Evolutionary conservation across 2,888 invertebrate genomes (phyloP), one percentile per base, ranked within the genome.

Genomic region (Caenorhabditis japonica): DNA sequence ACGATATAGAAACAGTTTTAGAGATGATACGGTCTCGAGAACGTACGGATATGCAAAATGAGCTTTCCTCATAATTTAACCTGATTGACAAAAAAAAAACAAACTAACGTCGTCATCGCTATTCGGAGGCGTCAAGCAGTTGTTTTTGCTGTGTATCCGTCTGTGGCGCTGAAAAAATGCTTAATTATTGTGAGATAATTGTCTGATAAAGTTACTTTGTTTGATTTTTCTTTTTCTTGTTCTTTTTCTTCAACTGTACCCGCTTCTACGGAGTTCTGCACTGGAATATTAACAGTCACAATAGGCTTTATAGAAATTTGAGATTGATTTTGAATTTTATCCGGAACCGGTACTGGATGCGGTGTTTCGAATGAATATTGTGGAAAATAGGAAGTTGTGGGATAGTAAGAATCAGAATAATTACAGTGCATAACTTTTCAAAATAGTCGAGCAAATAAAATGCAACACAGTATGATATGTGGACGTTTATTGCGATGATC

Each of bases 31-130:
- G 4, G 8, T 53, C 46, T 46, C 46, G 44, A 53, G 21, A 53
- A 36, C 12, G 19, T 17, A 30, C n/a, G 38, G 43, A 62, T 44
- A 53, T 55, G 55, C 64, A 47, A 33, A 27, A n/a, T 15, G 21
- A 39, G 43, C 39, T 55, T 25, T 25, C 41, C 33, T 55, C 44
- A 62, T 53, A 34, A n/a, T 53, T 58, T 66, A 66, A 66, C 66
- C 66, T 66, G 66, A 44, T 58, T 51, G 27, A 58, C 30, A 68
- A 59, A 46, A 59, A 52, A 68, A 52, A 52, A 68, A 60, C 43
- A 56, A 61, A 74, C 74, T 68, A 51, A 74, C 74, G 51, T 74
- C 74, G 52, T 74, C 74, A 66, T 74, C 74, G 55, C 68, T 74
- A 52, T 61, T 69, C 25, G 74, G 74, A 8, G 68, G 68, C 38